phyloP scores from a whole-genome alignment of 1,140 invertebrate species.

The Scaptomyza montana region DNA sequence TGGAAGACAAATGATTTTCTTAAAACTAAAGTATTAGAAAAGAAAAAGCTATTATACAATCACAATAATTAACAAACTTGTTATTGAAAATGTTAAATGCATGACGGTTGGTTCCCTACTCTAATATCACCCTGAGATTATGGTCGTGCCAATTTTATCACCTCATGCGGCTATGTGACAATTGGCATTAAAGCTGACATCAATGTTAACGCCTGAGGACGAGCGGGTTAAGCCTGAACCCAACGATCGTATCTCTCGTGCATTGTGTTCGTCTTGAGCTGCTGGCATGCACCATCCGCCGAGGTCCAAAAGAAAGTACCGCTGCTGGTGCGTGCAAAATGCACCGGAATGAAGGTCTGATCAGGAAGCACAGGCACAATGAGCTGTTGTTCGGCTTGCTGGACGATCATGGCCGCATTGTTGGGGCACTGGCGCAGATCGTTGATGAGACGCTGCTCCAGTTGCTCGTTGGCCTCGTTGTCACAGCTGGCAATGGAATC shows the following conservation, averaged over 20 bases:
- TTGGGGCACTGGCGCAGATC: slow-evolving; percentile 86
- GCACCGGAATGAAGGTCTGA: slow-evolving; percentile 86
- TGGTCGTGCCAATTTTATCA: slow-evolving; percentile 55
- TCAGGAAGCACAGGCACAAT: slow-evolving; percentile 86
- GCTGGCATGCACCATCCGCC: slow-evolving; percentile 75
- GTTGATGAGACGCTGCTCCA: slow-evolving; percentile 86
- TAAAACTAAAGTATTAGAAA: slow-evolving; percentile 47
- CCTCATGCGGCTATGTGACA: slow-evolving; percentile 66
- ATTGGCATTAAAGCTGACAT: slow-evolving; percentile 86
- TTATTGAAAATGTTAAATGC: slow-evolving; percentile 55
- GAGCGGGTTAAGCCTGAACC: slow-evolving; percentile 86
- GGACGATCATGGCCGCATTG: slow-evolving; percentile 86
- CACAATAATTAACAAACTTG: slow-evolving; percentile 56
- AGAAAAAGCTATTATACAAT: slow-evolving; percentile 46
- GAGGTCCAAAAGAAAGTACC: slow-evolving; percentile 89
- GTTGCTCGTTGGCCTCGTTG: slow-evolving; percentile 87
- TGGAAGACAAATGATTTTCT: slow-evolving; percentile 78
- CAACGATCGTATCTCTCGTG: slow-evolving; percentile 85
- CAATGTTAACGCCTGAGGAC: slow-evolving; percentile 49
- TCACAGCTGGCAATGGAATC: slow-evolving; percentile 83
- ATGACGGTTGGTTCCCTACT: slow-evolving; percentile 51
- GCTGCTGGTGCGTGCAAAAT: slow-evolving; percentile 87
- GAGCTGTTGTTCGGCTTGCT: slow-evolving; percentile 85
- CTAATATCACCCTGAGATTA: slow-evolving; percentile 84
- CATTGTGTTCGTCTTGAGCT: slow-evolving; percentile 85